phyloP scores from a whole-genome alignment of 2,797 vertebrate species.

The Ceyx erithaca region DNA sequence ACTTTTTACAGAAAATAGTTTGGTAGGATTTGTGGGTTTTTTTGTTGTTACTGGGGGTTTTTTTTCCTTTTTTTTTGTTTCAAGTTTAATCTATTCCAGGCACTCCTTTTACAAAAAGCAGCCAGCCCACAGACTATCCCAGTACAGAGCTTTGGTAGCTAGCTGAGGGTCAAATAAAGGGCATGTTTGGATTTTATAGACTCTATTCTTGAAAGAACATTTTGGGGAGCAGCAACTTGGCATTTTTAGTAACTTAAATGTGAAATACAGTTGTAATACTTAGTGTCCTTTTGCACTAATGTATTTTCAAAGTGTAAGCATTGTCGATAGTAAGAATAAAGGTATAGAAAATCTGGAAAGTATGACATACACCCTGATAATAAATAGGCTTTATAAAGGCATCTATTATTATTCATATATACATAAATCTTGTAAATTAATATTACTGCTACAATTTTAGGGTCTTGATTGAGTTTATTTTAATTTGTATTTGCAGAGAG shows the following conservation, averaged over 20 bases:
- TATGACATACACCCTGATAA: neutral
- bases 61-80: neutral
- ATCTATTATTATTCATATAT: neutral
- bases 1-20: neutral
- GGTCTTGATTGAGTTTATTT: neutral
- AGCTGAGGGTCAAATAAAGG: neutral
- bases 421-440: neutral
- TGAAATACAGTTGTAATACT: constrained; percentile 54
- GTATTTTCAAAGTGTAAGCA: constrained; percentile 47
- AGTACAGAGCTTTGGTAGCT: neutral
- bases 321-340: constrained; percentile 24
- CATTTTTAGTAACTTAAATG: constrained; percentile 64
- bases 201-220: constrained; percentile 41
- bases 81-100: neutral
- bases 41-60: too few relatives aligned
- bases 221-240: neutral
- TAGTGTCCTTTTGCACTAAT: constrained; percentile 31
- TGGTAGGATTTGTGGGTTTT: too few relatives aligned
- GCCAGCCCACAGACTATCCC: neutral
- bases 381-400: neutral
- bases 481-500: neutral
- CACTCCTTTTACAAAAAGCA: neutral
- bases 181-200: constrained; percentile 15
- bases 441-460: neutral
- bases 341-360: neutral